These are phyloP conservation scores for Eulemur coronatus DNA, from an alignment of 2,797 vertebrate genomes.

Conservation along the genomic window DNA sequence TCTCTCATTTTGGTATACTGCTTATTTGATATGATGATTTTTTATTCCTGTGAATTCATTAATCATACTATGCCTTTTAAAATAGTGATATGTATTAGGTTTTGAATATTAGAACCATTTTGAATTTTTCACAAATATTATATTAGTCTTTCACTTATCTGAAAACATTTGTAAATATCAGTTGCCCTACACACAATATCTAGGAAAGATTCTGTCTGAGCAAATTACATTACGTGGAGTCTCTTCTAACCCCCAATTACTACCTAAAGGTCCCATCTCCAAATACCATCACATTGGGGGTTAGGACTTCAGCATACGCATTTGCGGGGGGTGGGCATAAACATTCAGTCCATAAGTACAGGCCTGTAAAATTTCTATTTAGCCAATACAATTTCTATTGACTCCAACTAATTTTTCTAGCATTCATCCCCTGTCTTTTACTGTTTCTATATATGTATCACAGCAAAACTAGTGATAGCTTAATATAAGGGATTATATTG, in stretches of 20 bases:
- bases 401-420: neutral
- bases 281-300: neutral
- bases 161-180: neutral
- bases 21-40: neutral
- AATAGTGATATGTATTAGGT: neutral
- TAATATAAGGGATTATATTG: neutral
- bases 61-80: neutral
- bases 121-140: neutral
- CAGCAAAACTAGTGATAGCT: neutral
- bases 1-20: neutral
- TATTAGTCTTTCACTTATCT: neutral
- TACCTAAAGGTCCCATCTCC: neutral
- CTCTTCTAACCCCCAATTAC: neutral
- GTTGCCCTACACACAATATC: neutral
- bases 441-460: neutral
- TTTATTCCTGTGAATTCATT: neutral
- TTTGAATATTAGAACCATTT: neutral
- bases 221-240: neutral
- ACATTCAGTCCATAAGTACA: neutral
- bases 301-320: neutral
- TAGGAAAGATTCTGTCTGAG: neutral
- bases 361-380: neutral
- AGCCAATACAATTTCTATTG: neutral
- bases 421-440: neutral
- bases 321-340: neutral